Percentiles rank a stretch among this genome's conserved stretches.
Conservation (phyloP, 2,797 vertebrate genomes). For the Leptatherina wallacei region DNA sequence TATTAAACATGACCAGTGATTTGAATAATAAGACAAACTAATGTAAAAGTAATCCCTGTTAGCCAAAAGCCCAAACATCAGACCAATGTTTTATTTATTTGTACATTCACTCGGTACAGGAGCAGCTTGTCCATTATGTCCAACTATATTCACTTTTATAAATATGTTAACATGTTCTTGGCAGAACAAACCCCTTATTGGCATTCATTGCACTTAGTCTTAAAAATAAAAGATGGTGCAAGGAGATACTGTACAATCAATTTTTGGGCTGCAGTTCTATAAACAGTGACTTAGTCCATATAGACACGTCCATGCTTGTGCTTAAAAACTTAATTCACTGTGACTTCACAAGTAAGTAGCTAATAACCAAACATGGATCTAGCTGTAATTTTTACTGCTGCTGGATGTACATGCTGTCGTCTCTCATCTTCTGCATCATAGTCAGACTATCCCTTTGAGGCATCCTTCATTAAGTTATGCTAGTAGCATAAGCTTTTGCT, state of each 20-base stretch:
- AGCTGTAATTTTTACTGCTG: neutral
- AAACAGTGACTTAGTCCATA: neutral
- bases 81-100: slow-evolving; percentile 2
- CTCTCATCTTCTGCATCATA: neutral
- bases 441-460: neutral
- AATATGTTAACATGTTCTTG: neutral
- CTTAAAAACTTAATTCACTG: neutral
- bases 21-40: neutral
- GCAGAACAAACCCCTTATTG: neutral
- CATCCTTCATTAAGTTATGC: neutral
- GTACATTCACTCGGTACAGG: neutral
- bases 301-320: neutral
- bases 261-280: neutral
- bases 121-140: neutral
- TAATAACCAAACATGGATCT: neutral
- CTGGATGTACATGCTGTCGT: neutral
- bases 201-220: neutral
- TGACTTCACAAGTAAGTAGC: neutral
- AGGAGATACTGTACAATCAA: neutral
- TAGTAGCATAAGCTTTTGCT: neutral
- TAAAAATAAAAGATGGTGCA: neutral
- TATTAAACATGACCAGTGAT: neutral
- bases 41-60: neutral
- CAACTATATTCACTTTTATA: neutral
- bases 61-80: neutral